phyloP scores from a whole-genome alignment of 1,140 invertebrate genomes.

The Penaeus japonicus region DNA sequence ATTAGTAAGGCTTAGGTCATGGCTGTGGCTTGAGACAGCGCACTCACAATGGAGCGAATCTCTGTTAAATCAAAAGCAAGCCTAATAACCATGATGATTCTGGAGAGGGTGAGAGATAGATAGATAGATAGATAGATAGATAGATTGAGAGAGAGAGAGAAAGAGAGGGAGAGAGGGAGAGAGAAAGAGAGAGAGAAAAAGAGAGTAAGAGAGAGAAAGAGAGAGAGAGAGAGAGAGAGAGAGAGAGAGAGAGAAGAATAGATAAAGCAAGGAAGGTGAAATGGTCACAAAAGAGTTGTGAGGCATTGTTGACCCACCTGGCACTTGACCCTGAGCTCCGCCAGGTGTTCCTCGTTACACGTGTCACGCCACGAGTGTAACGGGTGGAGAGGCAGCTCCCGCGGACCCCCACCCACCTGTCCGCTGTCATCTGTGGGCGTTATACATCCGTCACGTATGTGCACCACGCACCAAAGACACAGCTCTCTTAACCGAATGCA shows the following conservation, averaged over 20 bases:
- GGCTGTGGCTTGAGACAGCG: too few relatives aligned
- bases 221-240: background rate
- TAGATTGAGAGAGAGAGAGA: background rate
- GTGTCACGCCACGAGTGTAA: conserved; percentile 66
- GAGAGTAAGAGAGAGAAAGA: background rate
- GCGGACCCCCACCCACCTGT: conserved; percentile 63
- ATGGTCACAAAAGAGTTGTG: background rate
- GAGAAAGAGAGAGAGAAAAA: background rate
- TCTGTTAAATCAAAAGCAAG: too few relatives aligned
- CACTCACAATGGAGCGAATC: too few relatives aligned
- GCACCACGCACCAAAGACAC: too few relatives aligned
- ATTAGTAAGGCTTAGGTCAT: background rate
- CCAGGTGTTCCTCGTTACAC: conserved; percentile 81
- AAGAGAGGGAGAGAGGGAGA: background rate
- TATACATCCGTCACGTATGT: conserved; percentile 76
- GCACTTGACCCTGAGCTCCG: conserved; percentile 76
- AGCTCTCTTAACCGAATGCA: too few relatives aligned
- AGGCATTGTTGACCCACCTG: conserved; percentile 66
- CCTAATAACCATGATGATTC: too few relatives aligned
- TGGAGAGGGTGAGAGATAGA: conserved; percentile 8
- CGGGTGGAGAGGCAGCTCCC: conserved; percentile 61
- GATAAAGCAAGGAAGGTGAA: background rate
- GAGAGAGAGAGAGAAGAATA: background rate
- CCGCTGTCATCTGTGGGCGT: conserved; percentile 74
- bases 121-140: background rate